Evolutionary conservation across 2,888 invertebrate species (phyloP).

Genomic region (Cephonodes hylas): DNA sequence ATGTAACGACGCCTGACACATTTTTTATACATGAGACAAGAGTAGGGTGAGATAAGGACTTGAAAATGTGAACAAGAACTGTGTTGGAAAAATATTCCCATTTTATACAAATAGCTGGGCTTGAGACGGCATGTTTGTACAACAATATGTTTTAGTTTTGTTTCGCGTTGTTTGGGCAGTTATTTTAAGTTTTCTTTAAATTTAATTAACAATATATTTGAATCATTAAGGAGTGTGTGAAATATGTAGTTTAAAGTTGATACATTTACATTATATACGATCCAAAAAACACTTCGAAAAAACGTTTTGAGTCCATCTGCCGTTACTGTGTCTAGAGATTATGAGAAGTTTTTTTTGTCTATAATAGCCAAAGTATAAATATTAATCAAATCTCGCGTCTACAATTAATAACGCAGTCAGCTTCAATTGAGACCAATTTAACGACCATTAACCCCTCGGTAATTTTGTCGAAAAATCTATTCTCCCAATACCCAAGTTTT

Average conservation of each 20-base stretch:
- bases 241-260: too few relatives aligned
- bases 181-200: neutral
- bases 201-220: too few relatives aligned
- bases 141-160: neutral
- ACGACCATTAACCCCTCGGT: neutral
- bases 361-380: too few relatives aligned
- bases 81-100: neutral
- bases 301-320: too few relatives aligned
- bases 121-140: neutral
- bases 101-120: neutral
- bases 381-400: too few relatives aligned
- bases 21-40: constrained; percentile 4
- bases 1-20: constrained; percentile 1
- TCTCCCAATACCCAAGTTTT: neutral
- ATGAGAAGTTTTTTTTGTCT: too few relatives aligned
- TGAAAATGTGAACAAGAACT: neutral
- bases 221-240: too few relatives aligned
- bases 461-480: neutral
- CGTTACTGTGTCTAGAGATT: too few relatives aligned
- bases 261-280: too few relatives aligned
- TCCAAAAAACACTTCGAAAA: too few relatives aligned
- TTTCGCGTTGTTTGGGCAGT: neutral
- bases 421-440: neutral
- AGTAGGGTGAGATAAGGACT: constrained; percentile 2
- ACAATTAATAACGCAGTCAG: too few relatives aligned